phyloP scores from a whole-genome alignment of 1,140 invertebrate genomes.

The Dryas iulia region DNA sequence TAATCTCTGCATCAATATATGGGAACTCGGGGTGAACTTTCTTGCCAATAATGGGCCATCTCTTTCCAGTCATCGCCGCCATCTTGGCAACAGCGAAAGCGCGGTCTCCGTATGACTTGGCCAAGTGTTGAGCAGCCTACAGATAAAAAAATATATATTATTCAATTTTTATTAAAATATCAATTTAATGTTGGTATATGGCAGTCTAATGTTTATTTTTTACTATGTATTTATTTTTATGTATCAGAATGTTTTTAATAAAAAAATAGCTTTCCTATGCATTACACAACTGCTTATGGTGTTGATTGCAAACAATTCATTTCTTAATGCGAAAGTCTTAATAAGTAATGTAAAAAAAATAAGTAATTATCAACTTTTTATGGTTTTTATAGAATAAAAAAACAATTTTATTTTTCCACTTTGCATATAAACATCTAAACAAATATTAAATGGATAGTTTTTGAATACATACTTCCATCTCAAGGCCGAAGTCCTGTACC shows the following conservation, averaged over 20 bases:
- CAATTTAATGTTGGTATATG: no score
- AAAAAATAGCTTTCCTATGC: no score
- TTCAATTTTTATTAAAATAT: no score
- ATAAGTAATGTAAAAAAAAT: no score
- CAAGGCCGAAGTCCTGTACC: constrained; percentile 95
- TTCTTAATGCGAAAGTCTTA: no score
- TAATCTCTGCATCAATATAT: constrained; percentile 98
- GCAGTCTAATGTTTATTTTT: no score
- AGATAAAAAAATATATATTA: background rate
- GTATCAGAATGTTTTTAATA: background rate
- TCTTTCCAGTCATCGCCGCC: constrained; percentile 96
- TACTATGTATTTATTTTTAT: background rate
- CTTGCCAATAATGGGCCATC: constrained; percentile 98
- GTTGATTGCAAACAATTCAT: no score
- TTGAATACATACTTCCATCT: constrained; percentile 86
- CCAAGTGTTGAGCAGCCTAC: constrained; percentile 93
- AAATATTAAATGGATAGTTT: background rate
- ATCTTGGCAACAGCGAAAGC: constrained; percentile 98
- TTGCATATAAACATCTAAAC: background rate
- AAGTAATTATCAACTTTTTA: no score
- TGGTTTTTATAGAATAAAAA: no score
- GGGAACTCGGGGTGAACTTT: constrained; percentile 98
- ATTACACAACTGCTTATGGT: no score
- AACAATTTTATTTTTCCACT: no score
- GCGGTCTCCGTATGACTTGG: constrained; percentile 98